These are phyloP conservation scores for Tenualosa thibaudeaui DNA, from an alignment of 2,797 vertebrate species.

Conservation along the genomic window DNA sequence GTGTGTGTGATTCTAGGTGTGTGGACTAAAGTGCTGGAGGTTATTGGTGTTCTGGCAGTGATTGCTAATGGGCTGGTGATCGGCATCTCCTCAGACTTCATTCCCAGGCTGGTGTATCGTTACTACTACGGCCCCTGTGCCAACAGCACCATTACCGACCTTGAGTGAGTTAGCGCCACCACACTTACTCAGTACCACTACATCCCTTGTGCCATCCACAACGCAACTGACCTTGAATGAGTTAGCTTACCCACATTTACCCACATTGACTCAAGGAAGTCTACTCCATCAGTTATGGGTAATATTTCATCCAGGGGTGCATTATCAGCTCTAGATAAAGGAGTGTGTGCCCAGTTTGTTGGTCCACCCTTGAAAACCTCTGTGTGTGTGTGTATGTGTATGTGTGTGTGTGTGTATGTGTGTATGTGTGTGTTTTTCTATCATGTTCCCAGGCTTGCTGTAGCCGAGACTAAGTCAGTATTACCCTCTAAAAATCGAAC, in stretches of 20 bases:
- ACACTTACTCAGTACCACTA: neutral
- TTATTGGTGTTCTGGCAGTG: slow-evolving; percentile 85
- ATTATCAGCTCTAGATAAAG: no score
- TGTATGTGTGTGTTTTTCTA: neutral
- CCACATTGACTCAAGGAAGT: no score
- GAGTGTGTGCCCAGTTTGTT: no score
- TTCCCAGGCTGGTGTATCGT: slow-evolving; percentile 86
- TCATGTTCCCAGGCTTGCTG: neutral
- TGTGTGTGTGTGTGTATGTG: neutral
- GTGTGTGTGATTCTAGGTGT: slow-evolving; percentile 72
- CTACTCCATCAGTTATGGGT: no score
- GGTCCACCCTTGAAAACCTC: no score
- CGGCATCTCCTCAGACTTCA: slow-evolving; percentile 88
- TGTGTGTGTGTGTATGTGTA: neutral
- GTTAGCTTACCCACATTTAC: neutral
- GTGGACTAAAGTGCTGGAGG: slow-evolving; percentile 88
- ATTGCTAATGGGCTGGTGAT: slow-evolving; percentile 90
- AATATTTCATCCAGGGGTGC: no score
- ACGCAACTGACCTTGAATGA: neutral
- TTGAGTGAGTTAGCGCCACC: slow-evolving; percentile 68
- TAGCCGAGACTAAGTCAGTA: neutral
- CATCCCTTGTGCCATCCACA: neutral
- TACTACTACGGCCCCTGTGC: slow-evolving; percentile 84
- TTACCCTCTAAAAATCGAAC: neutral
- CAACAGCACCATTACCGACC: neutral